Percentiles rank a stretch among this genome's conserved stretches.
phyloP scores from a whole-genome alignment of 1,140 invertebrate genomes.

The Drosophila grimshawi region DNA sequence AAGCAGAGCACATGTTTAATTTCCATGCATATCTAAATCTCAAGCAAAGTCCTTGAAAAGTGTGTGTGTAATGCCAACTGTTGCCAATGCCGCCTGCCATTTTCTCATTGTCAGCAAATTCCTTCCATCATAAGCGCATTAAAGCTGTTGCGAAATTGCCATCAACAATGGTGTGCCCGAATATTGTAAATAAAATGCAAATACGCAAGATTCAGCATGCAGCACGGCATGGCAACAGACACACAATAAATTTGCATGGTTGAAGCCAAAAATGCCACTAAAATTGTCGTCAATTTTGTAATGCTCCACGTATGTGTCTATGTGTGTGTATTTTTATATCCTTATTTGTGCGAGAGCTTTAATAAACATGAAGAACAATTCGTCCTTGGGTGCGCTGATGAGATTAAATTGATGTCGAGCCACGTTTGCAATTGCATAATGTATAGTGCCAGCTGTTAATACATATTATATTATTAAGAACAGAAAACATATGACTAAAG shows the following conservation, averaged over 20 bases:
- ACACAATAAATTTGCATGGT: constrained; percentile 8
- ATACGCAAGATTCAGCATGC: constrained; percentile 43
- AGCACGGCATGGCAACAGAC: constrained; percentile 18
- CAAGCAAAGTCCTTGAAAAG: constrained; percentile 31
- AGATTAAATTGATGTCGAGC: constrained; percentile 22
- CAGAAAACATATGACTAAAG: background rate
- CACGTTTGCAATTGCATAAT: constrained; percentile 27
- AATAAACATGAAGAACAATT: constrained; percentile 36
- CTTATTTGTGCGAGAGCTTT: constrained; percentile 14
- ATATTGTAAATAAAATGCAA: constrained; percentile 74
- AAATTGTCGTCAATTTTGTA: constrained; percentile 51
- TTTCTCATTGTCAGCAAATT: constrained; percentile 22
- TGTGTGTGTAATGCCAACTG: constrained; percentile 61
- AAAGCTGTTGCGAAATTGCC: constrained; percentile 35
- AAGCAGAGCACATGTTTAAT: background rate
- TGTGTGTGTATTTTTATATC: background rate
- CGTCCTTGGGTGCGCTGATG: constrained; percentile 34
- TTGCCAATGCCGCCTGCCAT: constrained; percentile 36
- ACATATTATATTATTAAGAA: background rate
- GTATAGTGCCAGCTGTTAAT: constrained; percentile 9
- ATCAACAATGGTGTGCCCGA: constrained; percentile 27
- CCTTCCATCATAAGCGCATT: constrained; percentile 61
- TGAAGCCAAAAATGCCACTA: constrained; percentile 30
- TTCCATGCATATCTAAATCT: background rate
- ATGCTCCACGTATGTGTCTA: constrained; percentile 11